Evolutionary conservation across 2,888 invertebrate genomes (phyloP).

Genomic region (Asteroscopus sphinx): DNA sequence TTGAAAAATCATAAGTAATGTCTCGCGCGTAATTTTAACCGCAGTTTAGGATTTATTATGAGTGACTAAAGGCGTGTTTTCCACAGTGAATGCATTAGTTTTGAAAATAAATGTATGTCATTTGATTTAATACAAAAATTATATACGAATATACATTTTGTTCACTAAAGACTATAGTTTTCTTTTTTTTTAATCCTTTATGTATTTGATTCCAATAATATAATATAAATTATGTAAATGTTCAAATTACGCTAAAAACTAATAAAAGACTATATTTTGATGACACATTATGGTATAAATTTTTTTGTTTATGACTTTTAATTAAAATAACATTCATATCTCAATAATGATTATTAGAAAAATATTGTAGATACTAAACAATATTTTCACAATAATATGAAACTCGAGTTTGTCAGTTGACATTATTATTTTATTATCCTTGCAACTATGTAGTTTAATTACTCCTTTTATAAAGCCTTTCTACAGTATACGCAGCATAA

Average conservation of each 20-base stretch:
- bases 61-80: constrained; percentile 34
- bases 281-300: neutral
- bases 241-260: neutral
- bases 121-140: neutral
- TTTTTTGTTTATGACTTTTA: too few relatives aligned
- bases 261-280: neutral
- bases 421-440: constrained; percentile 3
- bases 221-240: neutral
- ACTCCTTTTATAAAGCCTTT: too few relatives aligned
- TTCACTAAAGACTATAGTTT: too few relatives aligned
- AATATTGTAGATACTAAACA: neutral
- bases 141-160: too few relatives aligned
- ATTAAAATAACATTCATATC: too few relatives aligned
- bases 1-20: too few relatives aligned
- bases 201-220: neutral
- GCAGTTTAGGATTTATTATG: neutral
- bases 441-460: neutral
- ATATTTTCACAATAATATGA: neutral
- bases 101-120: neutral
- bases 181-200: too few relatives aligned
- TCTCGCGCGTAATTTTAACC: too few relatives aligned
- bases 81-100: constrained; percentile 34
- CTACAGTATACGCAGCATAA: neutral
- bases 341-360: too few relatives aligned
- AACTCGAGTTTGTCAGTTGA: neutral